Base-by-base conservation (phyloP, 1,140 invertebrate species). In the Colletes latitarsis region DNA sequence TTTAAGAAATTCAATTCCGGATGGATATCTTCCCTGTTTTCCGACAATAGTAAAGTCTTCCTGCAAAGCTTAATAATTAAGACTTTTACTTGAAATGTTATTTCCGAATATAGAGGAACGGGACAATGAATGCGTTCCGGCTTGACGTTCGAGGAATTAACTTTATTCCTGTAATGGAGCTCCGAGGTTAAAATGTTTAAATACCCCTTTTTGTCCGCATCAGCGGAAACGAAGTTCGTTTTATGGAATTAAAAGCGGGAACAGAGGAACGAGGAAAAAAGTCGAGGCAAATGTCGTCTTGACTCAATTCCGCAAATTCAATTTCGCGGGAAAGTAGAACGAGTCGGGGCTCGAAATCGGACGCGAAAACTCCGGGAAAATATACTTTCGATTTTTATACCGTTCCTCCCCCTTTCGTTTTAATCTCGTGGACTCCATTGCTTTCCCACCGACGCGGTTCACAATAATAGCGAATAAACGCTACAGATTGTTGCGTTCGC, bases 161-260 rank as follows among this genome's bases (percentile, higher is more conserved):
- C 43, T 69, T 77, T 77, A 69, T 60, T 62, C n/a, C 66, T 52
- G 53, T 70, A 69, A 69, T 19, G 55, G 43, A 60, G 55, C 21
- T 62, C 21, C 17, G 43, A 39, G n/a, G 66, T 46, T 58, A 69
- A 77, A 77, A 77, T 60, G 64, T 77, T 69, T 69, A 69, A 77
- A 69, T 76, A 76, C 41, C 21, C 15, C 43, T 52, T 53, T 52
- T 52, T 41, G 17, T 17, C 49, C 64, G 66, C 43, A 39, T 77
- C 60, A 77, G 17, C 43, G n/a, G 43, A 49, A 77, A 77, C 66
- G 66, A 70, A 77, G 66, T 70, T 77, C 53, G 21, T 60, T 77
- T 77, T 52, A 52, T 69, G 66, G 19, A 69, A 77, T 77, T 77
- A 77, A 69, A 77, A 77, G 55, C 39, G 19, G 49, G n/a, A 49